Base-by-base conservation (phyloP, 2,888 invertebrate genomes). In the Poecilobothrus nobilitatus region DNA sequence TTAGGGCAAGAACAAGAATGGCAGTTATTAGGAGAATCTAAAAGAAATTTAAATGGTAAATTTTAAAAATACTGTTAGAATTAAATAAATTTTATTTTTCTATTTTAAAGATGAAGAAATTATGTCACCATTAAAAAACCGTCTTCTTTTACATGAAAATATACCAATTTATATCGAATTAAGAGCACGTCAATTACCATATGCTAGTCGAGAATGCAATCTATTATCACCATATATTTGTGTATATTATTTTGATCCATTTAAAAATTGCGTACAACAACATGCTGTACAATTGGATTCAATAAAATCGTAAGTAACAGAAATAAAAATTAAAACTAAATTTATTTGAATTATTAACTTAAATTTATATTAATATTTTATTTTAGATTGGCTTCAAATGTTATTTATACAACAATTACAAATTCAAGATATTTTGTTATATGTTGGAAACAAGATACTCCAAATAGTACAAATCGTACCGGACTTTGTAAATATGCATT, bases 401-500 rank as follows among this genome's bases (percentile, higher is more conserved):
- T 81, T 12, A 75, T 76, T 65, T 81, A 76, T 44, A 80, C 81
- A 3, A 76, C 77, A 64, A 77, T 81, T 61, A 73, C 74, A 1
- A 79, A 81, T 68, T 79, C 80, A 5, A 78, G 81, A 7, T 81
- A 81, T 72, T 81, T 81, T 70, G 75, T 81, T 1, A 77, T 81
- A 78, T 78, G 79, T 34, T 80, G 79, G 79, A 78, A 78, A 64
- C 80, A 81, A 68, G 79, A 80, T 68, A 72, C 76, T 6, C 68
- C 75, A 2, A 71, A 76, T 67, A 78, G 78, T 4, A 79, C 76
- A 69, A 73, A 75, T 8, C 76, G 78, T 3, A 76, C 78, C 5
- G 80, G 80, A 8, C 69, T 81, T 6, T 81, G 81, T 73, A 81
- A 81, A 72, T 81, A 81, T 73, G 78, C 81, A 15, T 71, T 81